These are phyloP conservation scores for Hirundichthys speculiger DNA, from an alignment of 2,113 vertebrate species.

Conservation along the genomic window DNA sequence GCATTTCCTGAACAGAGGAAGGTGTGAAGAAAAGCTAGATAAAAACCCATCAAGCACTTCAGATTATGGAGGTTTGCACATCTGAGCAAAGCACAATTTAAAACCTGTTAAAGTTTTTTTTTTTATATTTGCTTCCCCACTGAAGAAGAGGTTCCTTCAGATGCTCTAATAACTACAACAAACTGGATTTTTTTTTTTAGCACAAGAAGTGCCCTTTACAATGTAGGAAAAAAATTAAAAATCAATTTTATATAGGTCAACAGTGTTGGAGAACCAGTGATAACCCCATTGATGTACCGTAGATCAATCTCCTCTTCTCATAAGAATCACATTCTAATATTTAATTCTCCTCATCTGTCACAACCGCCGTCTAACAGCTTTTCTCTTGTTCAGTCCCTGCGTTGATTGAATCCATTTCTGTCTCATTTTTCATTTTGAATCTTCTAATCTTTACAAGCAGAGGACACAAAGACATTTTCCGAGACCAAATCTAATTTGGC, in stretches of 20 bases:
- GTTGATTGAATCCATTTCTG: not conserved
- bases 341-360: conserved; percentile 36
- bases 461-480: not conserved
- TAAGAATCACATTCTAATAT: conserved; percentile 25
- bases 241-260: conserved; percentile 49
- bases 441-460: conserved; percentile 27
- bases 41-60: not conserved
- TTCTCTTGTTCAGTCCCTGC: not conserved
- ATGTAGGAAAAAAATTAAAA: conserved; percentile 46
- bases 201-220: conserved; percentile 35
- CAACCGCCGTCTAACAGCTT: conserved; percentile 10
- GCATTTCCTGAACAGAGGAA: conserved; percentile 4
- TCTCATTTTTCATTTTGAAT: conserved; percentile 16
- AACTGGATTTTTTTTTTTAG: conserved; percentile 3
- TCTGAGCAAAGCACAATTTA: not conserved
- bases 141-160: conserved; percentile 1
- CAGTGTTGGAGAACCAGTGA: conserved; percentile 19
- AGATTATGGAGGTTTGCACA: conserved; percentile 17
- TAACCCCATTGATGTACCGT: not conserved
- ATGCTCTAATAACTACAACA: conserved; percentile 12
- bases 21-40: not conserved
- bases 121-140: not conserved
- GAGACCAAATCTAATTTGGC: not conserved
- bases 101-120: conserved; percentile 9
- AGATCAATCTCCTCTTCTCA: conserved; percentile 58